These are phyloP conservation scores for Parthenolecanium corni DNA, from an alignment of 2,888 invertebrate genomes.

Conservation along the genomic window DNA sequence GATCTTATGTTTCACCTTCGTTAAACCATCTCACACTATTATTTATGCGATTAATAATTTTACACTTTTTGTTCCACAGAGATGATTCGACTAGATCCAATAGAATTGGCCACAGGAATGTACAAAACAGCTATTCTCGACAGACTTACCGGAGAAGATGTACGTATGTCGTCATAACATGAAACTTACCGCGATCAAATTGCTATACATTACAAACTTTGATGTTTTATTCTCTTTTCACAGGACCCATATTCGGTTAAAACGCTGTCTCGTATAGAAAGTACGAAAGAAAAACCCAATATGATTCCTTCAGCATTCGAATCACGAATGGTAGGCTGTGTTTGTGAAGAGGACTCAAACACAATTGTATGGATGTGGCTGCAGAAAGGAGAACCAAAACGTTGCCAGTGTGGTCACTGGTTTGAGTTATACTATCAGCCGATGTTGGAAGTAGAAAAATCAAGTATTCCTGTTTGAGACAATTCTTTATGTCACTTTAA, in stretches of 20 bases:
- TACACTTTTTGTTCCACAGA: constrained; percentile 31
- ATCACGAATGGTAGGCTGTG: constrained; percentile 83
- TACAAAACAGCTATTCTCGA: constrained; percentile 84
- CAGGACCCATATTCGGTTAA: constrained; percentile 72
- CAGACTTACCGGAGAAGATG: constrained; percentile 72
- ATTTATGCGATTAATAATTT: too few species aligned
- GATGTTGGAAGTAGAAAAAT: too few species aligned
- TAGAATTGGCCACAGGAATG: constrained; percentile 87
- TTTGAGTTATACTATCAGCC: constrained; percentile 56
- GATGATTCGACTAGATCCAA: constrained; percentile 59
- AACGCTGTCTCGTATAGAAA: constrained; percentile 62
- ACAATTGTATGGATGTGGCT: constrained; percentile 91
- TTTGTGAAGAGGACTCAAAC: constrained; percentile 89
- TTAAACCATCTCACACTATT: too few species aligned
- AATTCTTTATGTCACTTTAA: too few species aligned
- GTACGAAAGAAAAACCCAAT: constrained; percentile 76
- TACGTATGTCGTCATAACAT: constrained; percentile 39
- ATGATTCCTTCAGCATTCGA: constrained; percentile 82
- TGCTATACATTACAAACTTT: neutral
- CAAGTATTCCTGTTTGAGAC: too few species aligned
- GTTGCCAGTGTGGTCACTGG: constrained; percentile 95
- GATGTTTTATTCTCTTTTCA: neutral
- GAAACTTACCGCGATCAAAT: neutral
- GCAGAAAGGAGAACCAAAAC: constrained; percentile 71
- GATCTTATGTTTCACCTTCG: too few species aligned